Base-by-base conservation (phyloP, 92 coral and sea anemone genomes). In the Actinostola sp. region DNA sequence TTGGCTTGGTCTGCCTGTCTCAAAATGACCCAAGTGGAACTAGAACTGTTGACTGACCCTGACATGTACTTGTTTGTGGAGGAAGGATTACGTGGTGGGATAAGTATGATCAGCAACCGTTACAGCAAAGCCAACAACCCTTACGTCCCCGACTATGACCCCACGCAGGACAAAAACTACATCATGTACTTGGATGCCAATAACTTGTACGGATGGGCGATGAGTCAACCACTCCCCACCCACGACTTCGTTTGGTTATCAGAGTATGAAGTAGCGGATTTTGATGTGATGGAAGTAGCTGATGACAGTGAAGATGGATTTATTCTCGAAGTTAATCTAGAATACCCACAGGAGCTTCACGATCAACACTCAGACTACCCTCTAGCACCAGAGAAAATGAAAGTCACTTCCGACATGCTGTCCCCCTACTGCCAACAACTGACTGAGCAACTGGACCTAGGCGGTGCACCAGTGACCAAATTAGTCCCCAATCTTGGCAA, bases 1-100 rank as follows among this genome's bases (percentile, higher is more conserved):
- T 50, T 80, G 36, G 74, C 73, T 11, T 80, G 86, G 86, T 49
- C 44, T 21, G 84, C 79, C 26, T 82, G 87, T 36, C 53, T 82
- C 27, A 67, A 75, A 45, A 74, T 75, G 82, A 81, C 63, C 8
- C 63, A 51, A 0, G 82, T 82, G 17, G 82, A 66, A 61, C 73
- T 80, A 2, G 80, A 61, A 42, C 54, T 72, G 9, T 21, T 80
- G 19, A 80, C 85, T 13, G 73, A 80, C 32, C 74, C 73, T 0
- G 85, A 72, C 39, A 61, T 61, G 74, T 72, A 80, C 36, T 42
- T 78, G 38, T 78, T 57, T 24, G 23, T 73, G 15, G 70, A 73
- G 29, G 70, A 59, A 23, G 70, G 79, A 0, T 9, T 73, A 0
- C 32, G 84, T 8, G 78, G 84, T 4, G 85, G n/a, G 72, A 79